These are phyloP conservation scores for Morelia viridis DNA, from an alignment of 2,797 vertebrate genomes.

Conservation along the genomic window DNA sequence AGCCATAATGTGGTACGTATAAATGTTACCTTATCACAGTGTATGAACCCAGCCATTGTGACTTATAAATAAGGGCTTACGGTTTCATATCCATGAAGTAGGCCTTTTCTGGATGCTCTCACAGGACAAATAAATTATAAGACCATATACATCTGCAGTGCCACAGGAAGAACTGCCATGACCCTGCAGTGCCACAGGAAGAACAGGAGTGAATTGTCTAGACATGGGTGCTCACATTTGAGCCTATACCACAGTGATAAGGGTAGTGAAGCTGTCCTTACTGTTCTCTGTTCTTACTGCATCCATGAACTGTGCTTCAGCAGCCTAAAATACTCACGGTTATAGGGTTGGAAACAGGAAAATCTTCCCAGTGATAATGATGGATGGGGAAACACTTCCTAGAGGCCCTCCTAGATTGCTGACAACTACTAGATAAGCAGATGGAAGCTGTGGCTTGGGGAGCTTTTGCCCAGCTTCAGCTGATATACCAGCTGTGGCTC, in stretches of 20 bases:
- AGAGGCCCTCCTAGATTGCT: background rate
- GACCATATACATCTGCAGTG: background rate
- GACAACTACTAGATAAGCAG: background rate
- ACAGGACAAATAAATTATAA: background rate
- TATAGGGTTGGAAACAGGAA: background rate
- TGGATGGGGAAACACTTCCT: background rate
- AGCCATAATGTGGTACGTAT: background rate
- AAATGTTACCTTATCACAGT: background rate
- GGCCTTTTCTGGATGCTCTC: background rate
- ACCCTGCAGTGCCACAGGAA: background rate
- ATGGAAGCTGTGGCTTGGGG: background rate
- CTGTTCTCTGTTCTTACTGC: background rate
- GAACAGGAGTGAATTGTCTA: too few species aligned
- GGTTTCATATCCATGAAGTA: too few species aligned
- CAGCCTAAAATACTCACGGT: background rate
- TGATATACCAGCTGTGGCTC: background rate
- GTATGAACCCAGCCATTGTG: too few species aligned
- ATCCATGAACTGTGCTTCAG: background rate
- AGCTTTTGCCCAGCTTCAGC: background rate
- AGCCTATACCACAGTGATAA: background rate
- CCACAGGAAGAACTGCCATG: too few species aligned
- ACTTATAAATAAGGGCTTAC: too few species aligned
- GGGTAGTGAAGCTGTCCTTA: background rate
- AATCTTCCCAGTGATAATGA: background rate
- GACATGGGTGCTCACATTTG: too few species aligned